phyloP scores from a whole-genome alignment of 2,113 vertebrate genomes.

The Scopus umbretta region DNA sequence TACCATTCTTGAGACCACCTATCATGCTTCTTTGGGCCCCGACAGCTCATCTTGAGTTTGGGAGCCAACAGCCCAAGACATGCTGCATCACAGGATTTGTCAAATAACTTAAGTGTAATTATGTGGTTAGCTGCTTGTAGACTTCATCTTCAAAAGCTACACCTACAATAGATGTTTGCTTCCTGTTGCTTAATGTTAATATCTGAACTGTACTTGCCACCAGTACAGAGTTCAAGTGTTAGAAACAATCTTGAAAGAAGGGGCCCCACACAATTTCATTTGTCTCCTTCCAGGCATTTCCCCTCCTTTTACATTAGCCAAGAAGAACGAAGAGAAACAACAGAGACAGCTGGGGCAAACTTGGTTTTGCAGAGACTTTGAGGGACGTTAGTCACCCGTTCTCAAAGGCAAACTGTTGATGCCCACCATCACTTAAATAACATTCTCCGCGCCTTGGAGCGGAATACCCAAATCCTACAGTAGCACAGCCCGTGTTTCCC shows the following conservation, averaged over 20 bases:
- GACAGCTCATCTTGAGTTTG: background rate
- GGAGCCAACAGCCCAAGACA: background rate
- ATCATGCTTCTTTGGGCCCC: background rate
- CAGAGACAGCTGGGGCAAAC: background rate
- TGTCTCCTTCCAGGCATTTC: background rate
- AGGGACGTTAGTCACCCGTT: background rate
- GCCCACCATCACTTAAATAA: background rate
- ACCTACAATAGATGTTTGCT: background rate
- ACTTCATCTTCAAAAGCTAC: background rate
- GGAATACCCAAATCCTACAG: background rate
- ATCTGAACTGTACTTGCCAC: background rate
- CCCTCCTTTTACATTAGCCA: background rate
- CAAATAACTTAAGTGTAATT: background rate
- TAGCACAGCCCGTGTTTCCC: fast-evolving
- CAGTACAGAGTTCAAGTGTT: background rate
- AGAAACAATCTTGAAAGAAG: background rate
- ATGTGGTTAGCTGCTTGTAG: background rate
- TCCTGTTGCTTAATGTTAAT: background rate
- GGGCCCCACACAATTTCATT: background rate
- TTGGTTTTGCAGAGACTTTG: background rate
- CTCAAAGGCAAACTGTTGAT: background rate
- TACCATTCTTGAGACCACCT: background rate
- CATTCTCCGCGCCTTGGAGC: no score
- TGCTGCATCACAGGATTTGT: background rate
- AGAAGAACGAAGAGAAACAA: background rate